Percentiles rank a stretch among this genome's conserved stretches.
Conservation (phyloP, 1,140 invertebrate species). For the Caenorhabditis inopinata region DNA sequence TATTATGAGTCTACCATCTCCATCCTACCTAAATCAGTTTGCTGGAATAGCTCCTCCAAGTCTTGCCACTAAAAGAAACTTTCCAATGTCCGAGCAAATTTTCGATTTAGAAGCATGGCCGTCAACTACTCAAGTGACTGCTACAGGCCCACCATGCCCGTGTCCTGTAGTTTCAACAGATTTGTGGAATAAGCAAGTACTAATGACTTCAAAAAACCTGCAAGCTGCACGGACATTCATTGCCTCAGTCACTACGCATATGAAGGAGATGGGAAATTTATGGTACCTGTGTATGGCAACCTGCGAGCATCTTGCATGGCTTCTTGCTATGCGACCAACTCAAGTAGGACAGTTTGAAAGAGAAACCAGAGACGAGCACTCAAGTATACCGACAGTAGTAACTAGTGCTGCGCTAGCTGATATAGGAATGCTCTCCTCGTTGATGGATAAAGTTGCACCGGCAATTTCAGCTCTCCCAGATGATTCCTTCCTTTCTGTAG, state of each 20-base stretch:
- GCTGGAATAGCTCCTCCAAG: conserved; percentile 3
- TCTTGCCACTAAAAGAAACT: conserved; percentile 2
- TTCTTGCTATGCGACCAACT: conserved; percentile 42
- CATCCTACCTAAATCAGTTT: conserved; percentile 5
- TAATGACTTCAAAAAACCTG: conserved; percentile 92
- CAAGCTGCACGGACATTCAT: conserved; percentile 90
- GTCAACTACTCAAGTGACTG: conserved; percentile 55
- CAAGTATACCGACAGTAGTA: background rate
- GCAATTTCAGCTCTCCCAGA: conserved; percentile 7
- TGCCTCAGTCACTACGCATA: background rate
- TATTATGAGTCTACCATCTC: background rate
- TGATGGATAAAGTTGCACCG: background rate
- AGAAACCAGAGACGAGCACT: conserved; percentile 29
- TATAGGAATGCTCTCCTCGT: conserved; percentile 2
- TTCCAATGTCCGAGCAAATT: conserved; percentile 1
- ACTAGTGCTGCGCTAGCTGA: conserved; percentile 33
- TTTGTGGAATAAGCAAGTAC: conserved; percentile 85
- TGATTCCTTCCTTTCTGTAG: background rate
- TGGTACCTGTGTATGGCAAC: conserved; percentile 94
- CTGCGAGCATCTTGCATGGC: conserved; percentile 39
- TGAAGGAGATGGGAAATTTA: conserved; percentile 75
- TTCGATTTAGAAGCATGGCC: conserved; percentile 26
- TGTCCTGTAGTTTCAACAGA: conserved; percentile 72
- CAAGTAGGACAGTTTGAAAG: conserved; percentile 23
- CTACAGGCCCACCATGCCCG: conserved; percentile 61